Evolutionary conservation across 2,888 invertebrate species (phyloP), one percentile per base, ranked within the genome.

Genomic region (Zootermopsis nevadensis): DNA sequence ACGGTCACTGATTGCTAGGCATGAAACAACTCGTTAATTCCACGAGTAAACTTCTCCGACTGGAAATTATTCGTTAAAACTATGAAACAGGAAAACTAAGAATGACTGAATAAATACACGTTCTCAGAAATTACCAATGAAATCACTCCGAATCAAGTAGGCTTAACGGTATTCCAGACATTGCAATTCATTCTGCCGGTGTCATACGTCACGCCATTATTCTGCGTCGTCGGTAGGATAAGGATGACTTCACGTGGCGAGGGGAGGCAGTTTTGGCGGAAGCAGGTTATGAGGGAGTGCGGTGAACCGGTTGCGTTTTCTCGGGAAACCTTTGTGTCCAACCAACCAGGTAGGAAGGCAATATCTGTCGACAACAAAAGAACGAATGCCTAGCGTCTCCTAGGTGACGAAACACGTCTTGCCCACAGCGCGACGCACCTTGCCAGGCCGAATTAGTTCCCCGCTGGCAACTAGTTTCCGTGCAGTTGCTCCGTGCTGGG

Each of bases 251-350:
- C n/a, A 69, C 69, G 22, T 30, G 33, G 30, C 33, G 69, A 31
- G 33, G 30, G 69, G 69, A 31, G 33, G 60, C 19, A 48, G 15
- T 48, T 48, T 19, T 48, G 48, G 15, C 0, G 15, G 27, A 33
- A 22, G 69, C 24, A 69, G 31, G 8, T 74, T 74, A 35, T 38
- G 33, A 74, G 69, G 38, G 60, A 35, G 81, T 83, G 85, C 76
- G 85, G 84, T 80, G 83, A 77, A 67, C 85, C 84, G 80, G 53
- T 77, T 55, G 77, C 80, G 83, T 80, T 82, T 83, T 77, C 85
- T 82, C 67, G 80, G 83, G 81, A 74, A 84, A 84, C 85, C 85
- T 85, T 85, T 85, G 85, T 85, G 79, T 48, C 60, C 79, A 79
- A 27, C 79, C 79, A 48, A 79, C 79, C 79, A 79, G 79, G 79